phyloP scores from a whole-genome alignment of 2,113 vertebrate species.

The Paramormyrops kingsleyae region DNA sequence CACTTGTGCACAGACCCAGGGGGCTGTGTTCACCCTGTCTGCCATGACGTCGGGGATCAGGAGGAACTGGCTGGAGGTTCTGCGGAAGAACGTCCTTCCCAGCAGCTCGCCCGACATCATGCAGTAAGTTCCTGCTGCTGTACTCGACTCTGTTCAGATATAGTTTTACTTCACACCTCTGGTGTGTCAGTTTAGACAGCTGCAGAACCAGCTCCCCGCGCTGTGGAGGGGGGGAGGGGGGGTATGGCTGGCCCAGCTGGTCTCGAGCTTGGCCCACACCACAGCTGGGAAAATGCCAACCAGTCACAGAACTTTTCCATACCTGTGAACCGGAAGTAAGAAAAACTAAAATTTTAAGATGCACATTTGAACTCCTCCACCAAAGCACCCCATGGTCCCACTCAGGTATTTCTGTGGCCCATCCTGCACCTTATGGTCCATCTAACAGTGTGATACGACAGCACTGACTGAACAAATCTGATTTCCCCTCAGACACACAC shows the following conservation, averaged over 20 bases:
- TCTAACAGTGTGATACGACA: not conserved
- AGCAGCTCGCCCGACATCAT: slow-evolving; percentile 61
- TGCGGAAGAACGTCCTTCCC: slow-evolving; percentile 75
- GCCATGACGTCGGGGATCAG: slow-evolving; percentile 89
- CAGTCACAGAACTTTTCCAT: not conserved
- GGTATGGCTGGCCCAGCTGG: not conserved
- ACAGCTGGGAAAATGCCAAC: not conserved
- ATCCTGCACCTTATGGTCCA: not conserved
- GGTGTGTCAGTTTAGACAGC: not conserved
- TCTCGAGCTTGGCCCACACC: not conserved
- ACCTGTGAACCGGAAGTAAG: not conserved
- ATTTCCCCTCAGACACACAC: not conserved
- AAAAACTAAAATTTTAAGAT: not conserved
- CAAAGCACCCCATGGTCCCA: not conserved
- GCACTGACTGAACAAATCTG: not conserved
- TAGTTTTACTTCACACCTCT: not conserved
- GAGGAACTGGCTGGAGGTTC: slow-evolving; percentile 88
- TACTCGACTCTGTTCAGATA: not conserved
- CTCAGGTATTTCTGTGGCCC: not conserved
- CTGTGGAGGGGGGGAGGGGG: not conserved
- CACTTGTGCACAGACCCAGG: slow-evolving; percentile 66
- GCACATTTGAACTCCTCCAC: not conserved
- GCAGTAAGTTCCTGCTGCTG: slow-evolving; percentile 58
- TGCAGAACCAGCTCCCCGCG: not conserved
- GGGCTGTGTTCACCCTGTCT: slow-evolving; percentile 78